Base-by-base conservation (phyloP, 2,888 invertebrate species). In the Helobdella robusta region DNA sequence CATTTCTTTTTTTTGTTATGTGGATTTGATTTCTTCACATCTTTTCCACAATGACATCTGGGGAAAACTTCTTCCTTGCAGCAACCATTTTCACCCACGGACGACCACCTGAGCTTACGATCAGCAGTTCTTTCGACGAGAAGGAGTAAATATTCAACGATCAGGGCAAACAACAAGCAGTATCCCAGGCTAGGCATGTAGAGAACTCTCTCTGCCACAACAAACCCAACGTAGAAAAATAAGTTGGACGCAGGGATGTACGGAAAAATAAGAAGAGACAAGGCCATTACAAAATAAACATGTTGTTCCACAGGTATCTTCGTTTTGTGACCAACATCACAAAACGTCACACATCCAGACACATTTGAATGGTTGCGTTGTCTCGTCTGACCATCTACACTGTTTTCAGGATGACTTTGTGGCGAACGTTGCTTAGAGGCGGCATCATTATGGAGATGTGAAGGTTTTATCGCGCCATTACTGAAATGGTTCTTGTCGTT, bases 181-280 rank as follows among this genome's bases (percentile, higher is more conserved):
- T 88, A 89, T 64, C 94, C 95, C 76, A 94, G 89, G 82, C 92
- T 93, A 61, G 95, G 94, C 79, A 95, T 85, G 82, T 95, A 97
- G 71, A 97, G 84, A 71, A 95, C 87, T 71, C 95, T 85, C 82
- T 97, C 97, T 67, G 95, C 97, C 65, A 95, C 89, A 72, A 97
- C 95, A 81, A 97, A 97, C 60, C 97, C 97, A 68, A 97, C 95
- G 81, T 95, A 94, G 83, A 94, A 93, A 81, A 95, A 87, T 74
- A 94, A 82, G 84, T 97, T 97, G 74, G 91, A 88, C 70, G 95
- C 94, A 70, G 94, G 95, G 76, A 95, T 84, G 82, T 94, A 95
- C 69, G 95, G 93, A 73, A 95, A 83, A 72, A 88, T 85, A 77
- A 93, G 84, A 76, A 95, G 86, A 79, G 88, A 81, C 72, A 87